Evolutionary conservation across 1,140 invertebrate species (phyloP), one percentile per base, ranked within the genome.

Genomic region (Anoplolepis gracilipes): DNA sequence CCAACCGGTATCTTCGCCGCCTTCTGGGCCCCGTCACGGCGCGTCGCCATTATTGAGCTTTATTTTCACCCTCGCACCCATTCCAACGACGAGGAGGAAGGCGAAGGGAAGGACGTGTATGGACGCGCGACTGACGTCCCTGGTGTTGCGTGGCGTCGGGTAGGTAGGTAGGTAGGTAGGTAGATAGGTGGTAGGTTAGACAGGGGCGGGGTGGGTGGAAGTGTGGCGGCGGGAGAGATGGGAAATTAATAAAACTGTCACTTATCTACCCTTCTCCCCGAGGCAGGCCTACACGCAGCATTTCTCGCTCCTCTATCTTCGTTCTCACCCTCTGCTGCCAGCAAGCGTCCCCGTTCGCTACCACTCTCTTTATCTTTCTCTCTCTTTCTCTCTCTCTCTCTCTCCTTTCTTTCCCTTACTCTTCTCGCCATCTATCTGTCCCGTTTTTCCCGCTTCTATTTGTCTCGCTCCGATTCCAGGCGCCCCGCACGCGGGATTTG

Each of bases 241-340:
- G 95, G 95, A 96, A 97, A 96, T 96, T 96, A 97, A 97, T 96
- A 97, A 97, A 96, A 96, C 96, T 96, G 96, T 96, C 96, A 96
- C 95, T 96, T 96, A 96, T 96, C 95, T 94, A 93, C 94, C 94
- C 92, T 90, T 85, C 86, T 89, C 88, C 85, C 90, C 91, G 89
- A 75, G 86, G 85, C 79, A 86, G 65, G 86, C 85, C 85, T 87
- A 91, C 88, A 87, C 87, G 64, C 79, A 84, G 87, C 81, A 86
- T 88, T 78, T 86, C 72, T 77, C 84, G 75, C 85, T 79, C 79
- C 86, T 87, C 87, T 85, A 57, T 90, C 89, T 85, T 78, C 79
- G 81, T 72, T 67, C 79, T 64, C 61, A 77, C 73, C 82, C 72
- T 59, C 72, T 62, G 8, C 57, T 36, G 7, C 6, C 30, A 7